phyloP scores from a whole-genome alignment of 2,113 vertebrate genomes.

The Elaphurus davidianus region DNA sequence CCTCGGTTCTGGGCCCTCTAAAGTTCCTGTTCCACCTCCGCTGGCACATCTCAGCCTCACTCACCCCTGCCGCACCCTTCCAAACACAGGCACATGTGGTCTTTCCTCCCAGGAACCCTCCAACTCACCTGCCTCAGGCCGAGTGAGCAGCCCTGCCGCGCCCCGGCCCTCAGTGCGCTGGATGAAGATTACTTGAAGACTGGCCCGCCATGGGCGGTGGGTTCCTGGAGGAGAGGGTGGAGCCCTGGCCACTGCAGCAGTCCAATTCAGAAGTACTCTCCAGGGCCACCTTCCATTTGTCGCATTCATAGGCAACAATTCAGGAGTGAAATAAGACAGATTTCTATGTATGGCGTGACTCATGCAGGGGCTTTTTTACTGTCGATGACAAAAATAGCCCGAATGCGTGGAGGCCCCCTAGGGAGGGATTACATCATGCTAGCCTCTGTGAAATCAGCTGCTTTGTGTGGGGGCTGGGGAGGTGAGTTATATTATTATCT shows the following conservation, averaged over 20 bases:
- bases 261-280: not conserved
- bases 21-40: not conserved
- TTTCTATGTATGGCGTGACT: not conserved
- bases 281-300: not conserved
- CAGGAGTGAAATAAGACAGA: conserved; percentile 7
- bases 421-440: conserved; percentile 22
- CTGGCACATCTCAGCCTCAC: not conserved
- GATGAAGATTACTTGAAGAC: not conserved
- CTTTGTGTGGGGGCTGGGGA: not conserved
- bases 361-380: conserved; percentile 16
- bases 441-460: not conserved
- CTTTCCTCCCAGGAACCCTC: not conserved
- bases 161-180: not conserved
- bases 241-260: not conserved
- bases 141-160: not conserved
- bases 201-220: not conserved
- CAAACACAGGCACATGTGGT: not conserved
- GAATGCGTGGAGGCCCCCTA: not conserved
- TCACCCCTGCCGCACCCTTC: not conserved
- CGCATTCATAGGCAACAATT: not conserved
- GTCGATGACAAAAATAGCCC: conserved; percentile 41
- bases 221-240: not conserved
- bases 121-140: not conserved
- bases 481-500: not conserved
- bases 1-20: not conserved